Conservation (phyloP, 2,113 vertebrate species). For the Tylochromis polylepis region DNA sequence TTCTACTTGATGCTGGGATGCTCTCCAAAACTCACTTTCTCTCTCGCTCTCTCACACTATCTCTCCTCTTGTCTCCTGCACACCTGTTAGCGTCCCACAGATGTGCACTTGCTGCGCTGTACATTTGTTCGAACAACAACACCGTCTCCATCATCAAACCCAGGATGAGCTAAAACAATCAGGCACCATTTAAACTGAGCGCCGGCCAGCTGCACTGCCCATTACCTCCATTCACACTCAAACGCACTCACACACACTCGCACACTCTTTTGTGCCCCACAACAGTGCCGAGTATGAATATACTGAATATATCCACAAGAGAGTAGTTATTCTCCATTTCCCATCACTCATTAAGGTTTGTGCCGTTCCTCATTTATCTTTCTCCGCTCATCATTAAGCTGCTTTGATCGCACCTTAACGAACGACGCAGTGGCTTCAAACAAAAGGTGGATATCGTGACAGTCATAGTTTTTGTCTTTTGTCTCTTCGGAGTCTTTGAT, state of each 20-base stretch:
- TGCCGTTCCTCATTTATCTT: conserved; percentile 26
- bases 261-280: conserved; percentile 24
- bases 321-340: conserved; percentile 39
- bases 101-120: conserved; percentile 60
- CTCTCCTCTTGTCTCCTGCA: conserved; percentile 75
- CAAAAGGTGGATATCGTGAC: conserved; percentile 46
- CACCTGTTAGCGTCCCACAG: conserved; percentile 88
- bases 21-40: conserved; percentile 37
- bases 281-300: conserved; percentile 20
- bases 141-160: conserved; percentile 77
- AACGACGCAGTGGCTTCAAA: conserved; percentile 1
- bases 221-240: conserved; percentile 72
- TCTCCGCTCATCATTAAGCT: conserved; percentile 50
- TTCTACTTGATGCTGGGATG: conserved; percentile 17
- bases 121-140: conserved; percentile 67
- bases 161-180: conserved; percentile 88
- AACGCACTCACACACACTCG: conserved; percentile 3
- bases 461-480: conserved; percentile 9
- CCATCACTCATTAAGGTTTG: conserved; percentile 41
- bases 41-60: conserved; percentile 51
- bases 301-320: conserved; percentile 34
- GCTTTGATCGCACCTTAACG: conserved; percentile 53
- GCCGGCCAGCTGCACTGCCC: conserved; percentile 86
- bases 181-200: conserved; percentile 78
- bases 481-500: conserved; percentile 28